Evolutionary conservation across 2,797 vertebrate species (phyloP), one percentile per base, ranked within the genome.

Genomic region (Mergus octosetaceus): DNA sequence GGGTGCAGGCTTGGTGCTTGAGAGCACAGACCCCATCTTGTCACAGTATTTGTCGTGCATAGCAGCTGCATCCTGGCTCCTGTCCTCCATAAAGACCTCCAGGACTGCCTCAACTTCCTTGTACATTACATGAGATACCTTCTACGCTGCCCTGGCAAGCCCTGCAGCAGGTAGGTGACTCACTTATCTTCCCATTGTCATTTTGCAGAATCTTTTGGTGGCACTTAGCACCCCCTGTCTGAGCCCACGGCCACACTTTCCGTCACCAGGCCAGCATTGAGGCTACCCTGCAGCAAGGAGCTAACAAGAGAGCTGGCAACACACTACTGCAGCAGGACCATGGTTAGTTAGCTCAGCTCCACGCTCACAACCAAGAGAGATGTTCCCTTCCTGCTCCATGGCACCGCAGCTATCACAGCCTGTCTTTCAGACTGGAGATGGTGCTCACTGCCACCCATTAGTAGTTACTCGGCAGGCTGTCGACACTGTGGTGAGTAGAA

Each of bases 301-400:
- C 56, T n/a, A n/a, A n/a, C 56, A 57, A 8, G 56, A 22, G 56
- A n/a, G 28, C 18, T 57, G 32, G 32, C 56, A 57, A n/a, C 56
- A 57, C 20, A n/a, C 56, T n/a, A n/a, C 32, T 21, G 56, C 19
- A 32, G 56, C 11, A 57, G 56, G 56, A 20, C 56, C 32, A 8
- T 2, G 19, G 56, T 57, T 13, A n/a, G 32, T 22, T 57, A 51
- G 56, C 32, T 20, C 30, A 57, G 18, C 32, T 57, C 54, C 54
- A n/a, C 6, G 11, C 56, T 57, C 32, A 21, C 32, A 57, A 21
- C 18, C 18, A 39, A 47, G 32, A 5, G 72, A 54, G 21, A 62
- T 49, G 21, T 2, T 54, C 28, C 41, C 3, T 28, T 49, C 30
- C n/a, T 6, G 6, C 36, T 75, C 22, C 0, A 0, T 3, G 18